Conservation (phyloP, 2,113 vertebrate genomes). For the Chionomys nivalis region DNA sequence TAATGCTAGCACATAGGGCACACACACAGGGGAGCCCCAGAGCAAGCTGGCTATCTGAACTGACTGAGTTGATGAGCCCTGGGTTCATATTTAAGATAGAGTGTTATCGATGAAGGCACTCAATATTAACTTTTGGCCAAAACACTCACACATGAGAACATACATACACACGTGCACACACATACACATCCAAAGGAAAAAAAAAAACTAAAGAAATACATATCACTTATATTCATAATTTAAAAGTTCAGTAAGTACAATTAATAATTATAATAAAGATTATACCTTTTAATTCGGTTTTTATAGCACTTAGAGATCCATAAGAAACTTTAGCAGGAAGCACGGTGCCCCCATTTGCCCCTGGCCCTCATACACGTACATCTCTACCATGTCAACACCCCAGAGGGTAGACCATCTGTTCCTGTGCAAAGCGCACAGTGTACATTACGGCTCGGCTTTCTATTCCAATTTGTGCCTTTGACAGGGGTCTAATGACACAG, state of each 20-base stretch:
- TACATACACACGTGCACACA: no score
- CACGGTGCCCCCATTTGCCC: background rate
- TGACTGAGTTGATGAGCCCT: background rate
- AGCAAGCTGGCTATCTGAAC: background rate
- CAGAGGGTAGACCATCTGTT: background rate
- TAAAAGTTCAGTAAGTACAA: background rate
- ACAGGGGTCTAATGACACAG: background rate
- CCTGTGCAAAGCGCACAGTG: background rate
- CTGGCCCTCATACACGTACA: background rate
- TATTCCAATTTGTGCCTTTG: background rate
- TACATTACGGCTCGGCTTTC: background rate
- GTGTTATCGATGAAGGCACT: background rate
- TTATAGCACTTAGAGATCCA: background rate
- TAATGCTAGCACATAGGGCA: background rate
- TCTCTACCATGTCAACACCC: background rate
- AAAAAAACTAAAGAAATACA: background rate
- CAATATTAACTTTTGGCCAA: background rate
- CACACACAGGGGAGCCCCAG: background rate
- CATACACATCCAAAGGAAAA: background rate
- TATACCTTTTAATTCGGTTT: background rate
- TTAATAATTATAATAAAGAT: conserved; percentile 25
- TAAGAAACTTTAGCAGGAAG: background rate
- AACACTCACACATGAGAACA: background rate
- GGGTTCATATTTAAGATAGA: background rate
- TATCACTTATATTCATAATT: background rate